Evolutionary conservation across 2,888 invertebrate species (phyloP), one percentile per base, ranked within the genome.

Genomic region (Tortricodes alternella): DNA sequence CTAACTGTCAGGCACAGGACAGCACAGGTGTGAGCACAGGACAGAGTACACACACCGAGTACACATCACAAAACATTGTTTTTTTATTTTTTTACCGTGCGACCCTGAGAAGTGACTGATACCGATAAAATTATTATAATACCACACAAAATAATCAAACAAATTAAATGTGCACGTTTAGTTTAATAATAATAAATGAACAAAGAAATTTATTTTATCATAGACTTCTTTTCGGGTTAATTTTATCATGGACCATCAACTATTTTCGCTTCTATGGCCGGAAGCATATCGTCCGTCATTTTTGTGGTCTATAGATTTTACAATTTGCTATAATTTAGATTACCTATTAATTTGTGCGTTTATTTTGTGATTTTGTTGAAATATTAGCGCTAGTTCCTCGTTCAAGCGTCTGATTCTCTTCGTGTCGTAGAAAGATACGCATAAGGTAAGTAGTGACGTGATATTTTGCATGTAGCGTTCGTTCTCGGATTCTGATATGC

Each of bases 231-330:
- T n/a, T n/a, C n/a, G n/a, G n/a, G n/a, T n/a, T n/a, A n/a, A n/a
- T n/a, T n/a, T n/a, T n/a, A 48, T 44, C 60, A 62, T 58, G 59
- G 59, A 60, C 52, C 9, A 18, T 55, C 13, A 35, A 50, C 27
- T 29, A 19, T 50, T 50, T 23, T 9, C 9, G 32, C 48, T 18
- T 53, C 59, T 57, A 55, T 58, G 57, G 59, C 73, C 79, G 83
- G 84, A 84, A 84, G 75, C 77, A 58, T 72, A 68, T 74, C 65
- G 70, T 72, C 77, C 78, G 80, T 85, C 83, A 83, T 83, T 81
- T 86, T 85, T 83, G n/a, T n/a, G 78, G 79, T 83, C 74, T 76
- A 73, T 73, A 79, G 72, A 73, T 76, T 81, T 77, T 79, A 76
- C 64, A 73, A 78, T 16, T 71, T 66, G 65, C 57, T 41, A 21